A percentile compares a stretch with the other conserved stretches of the same genome.
Evolutionary conservation across 2,797 vertebrate species (phyloP).

Genomic region (Pseudochirops corinnae): DNA sequence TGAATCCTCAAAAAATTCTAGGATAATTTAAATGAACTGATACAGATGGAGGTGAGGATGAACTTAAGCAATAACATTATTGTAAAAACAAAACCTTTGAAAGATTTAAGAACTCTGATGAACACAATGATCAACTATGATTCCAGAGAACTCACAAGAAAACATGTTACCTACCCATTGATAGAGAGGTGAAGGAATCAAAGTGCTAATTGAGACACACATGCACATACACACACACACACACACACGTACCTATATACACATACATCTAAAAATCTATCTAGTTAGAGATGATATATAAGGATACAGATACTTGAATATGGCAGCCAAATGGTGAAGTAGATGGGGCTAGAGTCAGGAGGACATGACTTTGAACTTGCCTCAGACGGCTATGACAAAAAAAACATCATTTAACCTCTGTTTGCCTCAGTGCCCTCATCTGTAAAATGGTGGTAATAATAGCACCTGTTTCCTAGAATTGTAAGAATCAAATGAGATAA

Average conservation of each 20-base stretch:
- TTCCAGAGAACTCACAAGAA: neutral
- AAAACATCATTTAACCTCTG: neutral
- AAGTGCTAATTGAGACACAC: neutral
- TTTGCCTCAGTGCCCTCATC: neutral
- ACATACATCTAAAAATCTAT: neutral
- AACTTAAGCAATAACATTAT: neutral
- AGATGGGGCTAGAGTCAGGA: fast-evolving
- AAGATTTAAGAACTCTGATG: neutral
- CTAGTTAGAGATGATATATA: neutral
- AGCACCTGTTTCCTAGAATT: neutral
- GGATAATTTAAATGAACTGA: neutral
- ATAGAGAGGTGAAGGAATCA: neutral
- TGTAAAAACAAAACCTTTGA: neutral
- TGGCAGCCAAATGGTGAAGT: neutral
- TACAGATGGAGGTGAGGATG: neutral
- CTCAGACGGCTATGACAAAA: neutral
- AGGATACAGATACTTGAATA: neutral
- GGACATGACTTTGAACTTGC: neutral
- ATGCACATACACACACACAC: neutral
- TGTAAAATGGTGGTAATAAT: neutral
- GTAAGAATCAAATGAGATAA: neutral
- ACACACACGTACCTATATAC: neutral
- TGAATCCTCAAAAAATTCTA: neutral
- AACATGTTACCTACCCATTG: neutral
- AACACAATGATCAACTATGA: neutral